Percentiles rank a stretch among this genome's conserved stretches.
phyloP scores from a whole-genome alignment of 1,140 invertebrate genomes.

The Oncopodura yosiiana region DNA sequence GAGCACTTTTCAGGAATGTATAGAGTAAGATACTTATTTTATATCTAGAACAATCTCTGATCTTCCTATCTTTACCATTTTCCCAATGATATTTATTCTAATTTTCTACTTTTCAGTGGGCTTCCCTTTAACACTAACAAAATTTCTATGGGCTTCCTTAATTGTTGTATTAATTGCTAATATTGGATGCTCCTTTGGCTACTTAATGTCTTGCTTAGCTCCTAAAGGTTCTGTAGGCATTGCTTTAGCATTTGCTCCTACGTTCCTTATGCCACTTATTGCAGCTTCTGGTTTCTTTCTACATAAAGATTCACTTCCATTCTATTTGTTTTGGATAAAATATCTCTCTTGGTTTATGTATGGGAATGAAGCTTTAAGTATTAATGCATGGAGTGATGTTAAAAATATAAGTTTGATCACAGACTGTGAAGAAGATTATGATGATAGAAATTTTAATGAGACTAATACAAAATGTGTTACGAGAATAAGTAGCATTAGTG shows the following conservation, averaged over 20 bases:
- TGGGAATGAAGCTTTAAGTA: conserved; percentile 66
- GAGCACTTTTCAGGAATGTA: conserved; percentile 89
- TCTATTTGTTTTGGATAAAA: conserved; percentile 82
- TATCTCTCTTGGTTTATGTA: conserved; percentile 93
- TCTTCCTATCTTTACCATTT: conserved; percentile 64
- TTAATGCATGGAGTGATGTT: conserved; percentile 44
- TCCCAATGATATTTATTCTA: conserved; percentile 71
- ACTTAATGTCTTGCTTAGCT: conserved; percentile 34
- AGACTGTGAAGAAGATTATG: no score
- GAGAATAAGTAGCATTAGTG: no score
- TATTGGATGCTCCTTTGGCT: conserved; percentile 81
- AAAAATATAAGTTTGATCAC: no score
- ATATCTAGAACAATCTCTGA: conserved; percentile 83
- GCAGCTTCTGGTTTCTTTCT: background rate
- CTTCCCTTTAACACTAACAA: conserved; percentile 55
- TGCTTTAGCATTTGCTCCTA: no score
- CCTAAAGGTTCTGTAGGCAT: background rate
- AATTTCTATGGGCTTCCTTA: conserved; percentile 62
- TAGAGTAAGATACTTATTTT: conserved; percentile 83
- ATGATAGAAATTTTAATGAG: no score
- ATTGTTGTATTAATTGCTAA: conserved; percentile 75
- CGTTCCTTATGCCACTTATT: background rate
- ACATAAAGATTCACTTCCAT: conserved; percentile 55
- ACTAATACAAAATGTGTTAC: no score
- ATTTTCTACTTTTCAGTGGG: conserved; percentile 81